Conservation (phyloP, 2,888 invertebrate species). For the Drosophila algonquin region DNA sequence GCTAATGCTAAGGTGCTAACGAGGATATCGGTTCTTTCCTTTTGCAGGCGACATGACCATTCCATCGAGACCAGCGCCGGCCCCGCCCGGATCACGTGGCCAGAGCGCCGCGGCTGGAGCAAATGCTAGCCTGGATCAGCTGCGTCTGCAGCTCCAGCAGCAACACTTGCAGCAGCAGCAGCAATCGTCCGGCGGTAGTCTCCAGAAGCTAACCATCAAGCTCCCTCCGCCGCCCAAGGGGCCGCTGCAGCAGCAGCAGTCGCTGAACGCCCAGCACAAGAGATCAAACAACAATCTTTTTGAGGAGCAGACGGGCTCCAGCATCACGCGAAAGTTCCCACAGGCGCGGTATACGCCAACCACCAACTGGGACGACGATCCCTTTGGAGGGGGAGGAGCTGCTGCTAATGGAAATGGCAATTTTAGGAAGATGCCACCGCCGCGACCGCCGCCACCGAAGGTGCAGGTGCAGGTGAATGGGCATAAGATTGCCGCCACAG, state of each 20-base stretch:
- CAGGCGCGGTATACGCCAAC: conserved; percentile 82
- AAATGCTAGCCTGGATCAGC: conserved; percentile 81
- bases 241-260: conserved; percentile 45
- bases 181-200: conserved; percentile 63
- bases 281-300: conserved; percentile 55
- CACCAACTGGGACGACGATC: conserved; percentile 82
- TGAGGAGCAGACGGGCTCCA: conserved; percentile 52
- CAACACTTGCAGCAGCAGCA: conserved; percentile 78
- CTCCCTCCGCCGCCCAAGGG: conserved; percentile 82
- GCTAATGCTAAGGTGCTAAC: too few species aligned
- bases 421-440: conserved; percentile 82
- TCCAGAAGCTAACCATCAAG: conserved; percentile 80
- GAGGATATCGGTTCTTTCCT: not conserved
- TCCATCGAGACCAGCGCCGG: conserved; percentile 83
- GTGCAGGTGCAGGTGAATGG: conserved; percentile 66
- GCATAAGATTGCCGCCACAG: conserved; percentile 59
- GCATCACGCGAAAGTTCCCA: conserved; percentile 82
- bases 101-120: conserved; percentile 80
- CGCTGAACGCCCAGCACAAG: conserved; percentile 36
- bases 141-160: conserved; percentile 78
- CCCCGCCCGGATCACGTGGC: conserved; percentile 80
- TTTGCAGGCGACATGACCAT: conserved; percentile 81
- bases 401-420: conserved; percentile 44
- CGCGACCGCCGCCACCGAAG: conserved; percentile 83
- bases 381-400: conserved; percentile 64